phyloP scores from a whole-genome alignment of 2,113 vertebrate genomes.

The Macquaria australasica region DNA sequence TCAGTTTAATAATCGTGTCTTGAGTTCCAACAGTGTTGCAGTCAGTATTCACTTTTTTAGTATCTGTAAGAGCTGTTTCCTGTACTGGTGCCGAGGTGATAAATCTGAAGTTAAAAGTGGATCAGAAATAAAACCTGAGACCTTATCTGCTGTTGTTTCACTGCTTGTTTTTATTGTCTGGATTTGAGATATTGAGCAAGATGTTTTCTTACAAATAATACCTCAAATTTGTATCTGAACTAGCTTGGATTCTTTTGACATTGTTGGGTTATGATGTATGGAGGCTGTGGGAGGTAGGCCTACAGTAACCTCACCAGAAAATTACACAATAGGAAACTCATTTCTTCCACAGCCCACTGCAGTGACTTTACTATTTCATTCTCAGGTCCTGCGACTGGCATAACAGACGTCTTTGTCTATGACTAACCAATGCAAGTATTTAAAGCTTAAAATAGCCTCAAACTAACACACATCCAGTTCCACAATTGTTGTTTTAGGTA shows the following conservation, averaged over 20 bases:
- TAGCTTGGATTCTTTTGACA: background rate
- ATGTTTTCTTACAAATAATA: background rate
- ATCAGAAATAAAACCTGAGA: conserved; percentile 24
- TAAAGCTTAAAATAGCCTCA: conserved; percentile 6
- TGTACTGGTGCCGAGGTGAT: conserved; percentile 10
- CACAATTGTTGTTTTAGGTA: background rate
- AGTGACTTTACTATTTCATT: conserved; percentile 14
- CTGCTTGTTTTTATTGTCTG: background rate
- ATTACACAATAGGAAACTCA: conserved; percentile 31
- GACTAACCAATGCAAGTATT: conserved; percentile 30
- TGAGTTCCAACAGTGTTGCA: background rate
- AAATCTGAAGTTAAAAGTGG: background rate
- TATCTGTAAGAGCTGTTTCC: background rate
- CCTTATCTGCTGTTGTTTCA: conserved; percentile 3
- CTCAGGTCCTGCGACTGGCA: background rate
- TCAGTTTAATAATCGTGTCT: background rate
- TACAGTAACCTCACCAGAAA: background rate
- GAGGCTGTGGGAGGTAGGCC: conserved; percentile 16
- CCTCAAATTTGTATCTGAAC: background rate
- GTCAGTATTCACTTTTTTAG: conserved; percentile 10
- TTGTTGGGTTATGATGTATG: background rate
- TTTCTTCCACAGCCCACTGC: conserved; percentile 46
- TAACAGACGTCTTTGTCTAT: background rate
- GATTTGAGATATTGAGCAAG: background rate
- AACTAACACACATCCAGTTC: background rate